phyloP scores from a whole-genome alignment of 1,140 invertebrate species.

The Drosophila nasuta region DNA sequence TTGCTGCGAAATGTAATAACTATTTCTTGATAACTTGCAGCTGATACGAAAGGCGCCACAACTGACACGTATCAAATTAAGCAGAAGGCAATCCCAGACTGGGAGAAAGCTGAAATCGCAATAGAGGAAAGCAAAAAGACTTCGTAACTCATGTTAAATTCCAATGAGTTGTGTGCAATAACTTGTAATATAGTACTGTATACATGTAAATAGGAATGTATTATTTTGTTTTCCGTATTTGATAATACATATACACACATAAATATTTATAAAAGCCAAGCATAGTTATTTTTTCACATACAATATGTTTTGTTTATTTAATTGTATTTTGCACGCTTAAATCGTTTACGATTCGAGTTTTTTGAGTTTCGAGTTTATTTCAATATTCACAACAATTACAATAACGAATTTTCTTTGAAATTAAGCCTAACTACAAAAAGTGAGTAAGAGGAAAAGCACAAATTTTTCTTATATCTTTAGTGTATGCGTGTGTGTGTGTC shows the following conservation, averaged over 20 bases:
- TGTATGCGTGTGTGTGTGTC: conserved; percentile 3
- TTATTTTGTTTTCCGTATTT: conserved; percentile 11
- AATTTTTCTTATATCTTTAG: conserved; percentile 34
- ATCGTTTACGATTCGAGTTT: conserved; percentile 73
- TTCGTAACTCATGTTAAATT: conserved; percentile 10
- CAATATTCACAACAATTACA: conserved; percentile 83
- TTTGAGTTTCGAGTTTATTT: conserved; percentile 51
- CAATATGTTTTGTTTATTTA: conserved; percentile 68
- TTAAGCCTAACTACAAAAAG: conserved; percentile 81
- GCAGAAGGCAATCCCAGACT: conserved; percentile 86
- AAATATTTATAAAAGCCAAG: conserved; percentile 28
- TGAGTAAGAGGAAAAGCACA: conserved; percentile 79
- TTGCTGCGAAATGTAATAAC: background rate
- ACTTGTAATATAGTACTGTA: background rate
- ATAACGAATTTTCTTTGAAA: conserved; percentile 81
- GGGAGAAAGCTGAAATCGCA: conserved; percentile 85
- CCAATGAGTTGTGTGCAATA: conserved; percentile 28
- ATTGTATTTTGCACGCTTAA: conserved; percentile 53
- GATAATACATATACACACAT: background rate
- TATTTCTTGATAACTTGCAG: conserved; percentile 63
- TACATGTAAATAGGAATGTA: conserved; percentile 35
- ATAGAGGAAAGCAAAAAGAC: conserved; percentile 49
- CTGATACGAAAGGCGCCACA: conserved; percentile 91
- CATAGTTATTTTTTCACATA: conserved; percentile 66
- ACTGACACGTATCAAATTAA: conserved; percentile 88